phyloP scores from a whole-genome alignment of 2,113 vertebrate species.

The Baryphthengus martii region DNA sequence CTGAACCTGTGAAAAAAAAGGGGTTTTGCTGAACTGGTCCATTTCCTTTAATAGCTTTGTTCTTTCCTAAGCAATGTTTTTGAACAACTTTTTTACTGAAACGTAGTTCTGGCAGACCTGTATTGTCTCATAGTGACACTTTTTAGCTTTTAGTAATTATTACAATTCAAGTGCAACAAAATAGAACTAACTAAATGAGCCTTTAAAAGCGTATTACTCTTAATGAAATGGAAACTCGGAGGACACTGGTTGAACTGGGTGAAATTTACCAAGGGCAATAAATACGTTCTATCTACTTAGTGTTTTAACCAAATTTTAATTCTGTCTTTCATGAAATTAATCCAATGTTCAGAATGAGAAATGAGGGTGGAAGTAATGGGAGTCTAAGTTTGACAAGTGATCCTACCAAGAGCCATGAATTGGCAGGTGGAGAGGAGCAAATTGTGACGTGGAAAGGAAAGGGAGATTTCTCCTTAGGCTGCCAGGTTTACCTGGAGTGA shows the following conservation, averaged over 20 bases:
- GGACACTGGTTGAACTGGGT: not conserved
- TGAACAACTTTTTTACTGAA: not conserved
- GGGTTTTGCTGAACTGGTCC: not conserved
- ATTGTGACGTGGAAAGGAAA: not conserved
- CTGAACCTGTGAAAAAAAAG: not conserved
- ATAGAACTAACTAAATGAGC: not conserved
- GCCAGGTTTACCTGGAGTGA: not conserved
- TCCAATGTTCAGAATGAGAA: constrained; percentile 33
- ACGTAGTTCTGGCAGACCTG: not conserved
- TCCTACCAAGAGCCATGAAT: not conserved
- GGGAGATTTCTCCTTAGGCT: not conserved
- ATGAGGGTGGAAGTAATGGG: not conserved
- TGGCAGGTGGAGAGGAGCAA: not conserved
- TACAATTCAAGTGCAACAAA: not conserved
- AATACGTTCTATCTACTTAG: not conserved
- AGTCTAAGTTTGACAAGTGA: not conserved
- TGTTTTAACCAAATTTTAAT: constrained; percentile 42
- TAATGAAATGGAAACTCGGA: not conserved
- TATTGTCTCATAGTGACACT: not conserved
- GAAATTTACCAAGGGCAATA: not conserved
- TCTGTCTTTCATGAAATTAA: not conserved
- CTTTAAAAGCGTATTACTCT: not conserved
- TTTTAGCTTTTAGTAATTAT: not conserved
- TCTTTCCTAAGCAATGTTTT: not conserved
- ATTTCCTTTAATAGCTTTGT: not conserved